Conservation (phyloP, 2,888 invertebrate species). For the Julus scandinavius region DNA sequence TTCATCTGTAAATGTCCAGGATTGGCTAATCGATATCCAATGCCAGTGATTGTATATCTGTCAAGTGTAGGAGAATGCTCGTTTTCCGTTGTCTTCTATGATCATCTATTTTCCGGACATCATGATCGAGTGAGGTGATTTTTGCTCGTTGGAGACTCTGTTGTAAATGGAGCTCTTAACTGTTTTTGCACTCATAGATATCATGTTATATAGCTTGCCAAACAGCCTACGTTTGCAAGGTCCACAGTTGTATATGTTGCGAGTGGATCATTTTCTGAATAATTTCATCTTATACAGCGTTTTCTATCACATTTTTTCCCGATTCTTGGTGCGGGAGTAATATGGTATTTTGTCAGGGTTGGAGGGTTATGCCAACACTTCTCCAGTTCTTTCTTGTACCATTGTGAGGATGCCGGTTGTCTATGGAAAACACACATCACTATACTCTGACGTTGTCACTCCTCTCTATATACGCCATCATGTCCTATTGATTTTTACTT, state of each 20-base stretch:
- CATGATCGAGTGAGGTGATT: background rate
- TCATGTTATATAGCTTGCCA: background rate
- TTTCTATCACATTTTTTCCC: background rate
- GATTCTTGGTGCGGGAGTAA: background rate
- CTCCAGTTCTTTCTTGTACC: background rate
- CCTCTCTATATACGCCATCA: background rate
- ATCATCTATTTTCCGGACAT: background rate
- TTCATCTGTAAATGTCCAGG: background rate
- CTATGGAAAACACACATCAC: background rate
- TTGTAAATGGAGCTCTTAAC: background rate
- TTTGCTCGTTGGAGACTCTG: background rate
- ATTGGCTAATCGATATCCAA: background rate
- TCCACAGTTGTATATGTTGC: background rate
- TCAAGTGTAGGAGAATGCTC: background rate
- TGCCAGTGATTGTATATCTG: background rate
- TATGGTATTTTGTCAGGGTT: background rate
- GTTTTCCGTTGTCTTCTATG: background rate
- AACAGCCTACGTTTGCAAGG: background rate
- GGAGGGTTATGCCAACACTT: slow-evolving; percentile 25
- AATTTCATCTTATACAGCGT: background rate
- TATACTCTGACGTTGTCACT: background rate
- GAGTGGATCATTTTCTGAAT: slow-evolving; percentile 23
- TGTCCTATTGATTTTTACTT: slow-evolving; percentile 29
- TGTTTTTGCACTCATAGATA: background rate
- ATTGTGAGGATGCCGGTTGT: background rate